Base-by-base conservation (phyloP, 2,113 vertebrate genomes). In the Tachysurus vachellii region DNA sequence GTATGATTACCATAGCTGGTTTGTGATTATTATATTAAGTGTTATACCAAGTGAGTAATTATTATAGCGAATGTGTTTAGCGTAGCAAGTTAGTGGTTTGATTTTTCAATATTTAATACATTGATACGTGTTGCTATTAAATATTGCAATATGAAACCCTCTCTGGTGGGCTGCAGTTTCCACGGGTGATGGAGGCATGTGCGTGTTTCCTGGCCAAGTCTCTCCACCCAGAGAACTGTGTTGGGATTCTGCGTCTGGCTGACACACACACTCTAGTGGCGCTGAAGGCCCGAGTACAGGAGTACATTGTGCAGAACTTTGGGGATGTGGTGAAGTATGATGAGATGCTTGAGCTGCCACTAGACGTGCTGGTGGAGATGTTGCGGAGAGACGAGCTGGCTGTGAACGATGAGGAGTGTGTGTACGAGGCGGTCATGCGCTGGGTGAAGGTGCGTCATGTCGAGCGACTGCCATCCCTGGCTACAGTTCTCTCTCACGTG, bases 111-210 rank as follows among this genome's bases (percentile, higher is more conserved):
- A 36, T 36, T 36, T 36, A 1, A 36, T 36, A 36, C 2, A 36
- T 36, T 36, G 36, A 36, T 36, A 36, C 36, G 36, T 36, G 2
- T 36, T 9, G 59, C 13, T 73, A 17, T 66, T 36, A 36, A 71
- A 16, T 28, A 19, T 80, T 3, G n/a, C n/a, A n/a, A 16, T 31
- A 8, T 17, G 1, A 19, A 10, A 47, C 13, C 13, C 1, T 0
- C 13, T 16, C 11, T 85, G 93, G 53, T 59, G 42, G 87, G 36
- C 82, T 85, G 2, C 86, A 99, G 98, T 99, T 99, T 90, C 93
- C 97, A 21, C 96, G 97, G 76, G 97, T 99, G 93, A 97, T 99
- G 61, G 97, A 99, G 4, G 96, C 97, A 0, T 99, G 97, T 44
- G 93, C 97, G 68, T 94, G 86, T 85, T 99, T 97, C 82, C 96